Evolutionary conservation across 2,888 invertebrate genomes (phyloP).

Genomic region (Unio delphinus): DNA sequence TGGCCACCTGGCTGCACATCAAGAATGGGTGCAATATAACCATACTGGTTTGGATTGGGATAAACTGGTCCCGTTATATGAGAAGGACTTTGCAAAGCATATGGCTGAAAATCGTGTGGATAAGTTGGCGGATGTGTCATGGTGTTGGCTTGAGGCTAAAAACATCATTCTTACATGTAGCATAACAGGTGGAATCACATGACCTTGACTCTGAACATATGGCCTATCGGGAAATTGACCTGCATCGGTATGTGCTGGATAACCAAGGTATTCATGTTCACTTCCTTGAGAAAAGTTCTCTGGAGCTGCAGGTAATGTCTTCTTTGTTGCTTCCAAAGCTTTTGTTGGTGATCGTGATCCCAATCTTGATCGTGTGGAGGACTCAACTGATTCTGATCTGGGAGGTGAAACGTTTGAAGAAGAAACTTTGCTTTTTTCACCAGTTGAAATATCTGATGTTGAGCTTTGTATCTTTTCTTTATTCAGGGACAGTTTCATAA

Average conservation of each 20-base stretch:
- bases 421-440: conserved; percentile 1
- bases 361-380: conserved; percentile 4
- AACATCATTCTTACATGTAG: no score
- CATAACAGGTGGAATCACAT: no score
- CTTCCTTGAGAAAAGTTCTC: conserved; percentile 1
- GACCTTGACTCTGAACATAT: no score
- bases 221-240: no score
- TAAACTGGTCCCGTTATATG: conserved; percentile 28
- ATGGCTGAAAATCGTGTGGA: no score
- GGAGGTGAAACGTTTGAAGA: background rate
- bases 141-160: no score
- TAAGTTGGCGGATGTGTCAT: no score
- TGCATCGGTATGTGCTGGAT: conserved; percentile 24
- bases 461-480: conserved; percentile 48
- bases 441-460: conserved; percentile 6
- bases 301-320: conserved; percentile 11
- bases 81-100: no score
- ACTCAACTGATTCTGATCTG: background rate
- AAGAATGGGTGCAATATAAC: conserved; percentile 20
- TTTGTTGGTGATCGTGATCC: conserved; percentile 32
- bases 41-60: conserved; percentile 35
- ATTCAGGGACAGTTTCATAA: conserved; percentile 85
- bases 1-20: conserved; percentile 30
- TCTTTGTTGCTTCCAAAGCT: conserved; percentile 16
- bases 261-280: conserved; percentile 12